These are phyloP conservation scores for Dendroctonus valens DNA, from an alignment of 1,140 invertebrate genomes.

Conservation along the genomic window DNA sequence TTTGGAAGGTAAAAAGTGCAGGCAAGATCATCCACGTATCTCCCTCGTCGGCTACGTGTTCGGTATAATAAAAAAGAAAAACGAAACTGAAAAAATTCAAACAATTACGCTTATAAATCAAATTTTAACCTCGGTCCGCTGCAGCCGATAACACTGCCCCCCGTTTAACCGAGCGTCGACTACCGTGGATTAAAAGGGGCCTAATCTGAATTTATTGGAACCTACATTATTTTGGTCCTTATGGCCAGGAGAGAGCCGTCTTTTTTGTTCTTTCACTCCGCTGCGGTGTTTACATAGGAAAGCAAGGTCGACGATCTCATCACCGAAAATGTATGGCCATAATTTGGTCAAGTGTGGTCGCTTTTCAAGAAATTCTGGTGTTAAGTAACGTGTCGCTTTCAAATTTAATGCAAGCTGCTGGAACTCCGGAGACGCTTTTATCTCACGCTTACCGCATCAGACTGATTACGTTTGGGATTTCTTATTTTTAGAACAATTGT, in stretches of 20 bases:
- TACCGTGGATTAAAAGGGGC: constrained; percentile 39
- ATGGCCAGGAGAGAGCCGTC: constrained; percentile 20
- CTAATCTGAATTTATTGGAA: constrained; percentile 42
- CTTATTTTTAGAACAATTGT: too few relatives aligned
- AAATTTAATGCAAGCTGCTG: background rate
- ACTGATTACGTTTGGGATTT: too few relatives aligned
- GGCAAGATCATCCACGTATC: too few relatives aligned
- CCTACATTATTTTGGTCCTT: constrained; percentile 35
- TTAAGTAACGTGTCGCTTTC: background rate
- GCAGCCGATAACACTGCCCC: constrained; percentile 29
- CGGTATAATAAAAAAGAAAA: too few relatives aligned
- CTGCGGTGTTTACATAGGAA: constrained; percentile 25
- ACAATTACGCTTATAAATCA: constrained; percentile 31
- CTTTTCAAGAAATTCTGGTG: background rate
- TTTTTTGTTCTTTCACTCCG: constrained; percentile 25
- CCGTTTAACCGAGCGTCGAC: constrained; percentile 37
- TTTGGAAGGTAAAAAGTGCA: too few relatives aligned
- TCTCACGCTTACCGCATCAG: too few relatives aligned
- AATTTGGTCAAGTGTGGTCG: constrained; percentile 12
- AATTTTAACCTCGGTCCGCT: constrained; percentile 33
- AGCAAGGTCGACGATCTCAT: constrained; percentile 23
- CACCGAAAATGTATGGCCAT: constrained; percentile 7
- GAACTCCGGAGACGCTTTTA: too few relatives aligned
- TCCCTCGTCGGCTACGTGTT: too few relatives aligned
- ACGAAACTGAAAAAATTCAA: constrained; percentile 9